Evolutionary conservation across 2,797 vertebrate species (phyloP).

Genomic region (Anableps anableps): DNA sequence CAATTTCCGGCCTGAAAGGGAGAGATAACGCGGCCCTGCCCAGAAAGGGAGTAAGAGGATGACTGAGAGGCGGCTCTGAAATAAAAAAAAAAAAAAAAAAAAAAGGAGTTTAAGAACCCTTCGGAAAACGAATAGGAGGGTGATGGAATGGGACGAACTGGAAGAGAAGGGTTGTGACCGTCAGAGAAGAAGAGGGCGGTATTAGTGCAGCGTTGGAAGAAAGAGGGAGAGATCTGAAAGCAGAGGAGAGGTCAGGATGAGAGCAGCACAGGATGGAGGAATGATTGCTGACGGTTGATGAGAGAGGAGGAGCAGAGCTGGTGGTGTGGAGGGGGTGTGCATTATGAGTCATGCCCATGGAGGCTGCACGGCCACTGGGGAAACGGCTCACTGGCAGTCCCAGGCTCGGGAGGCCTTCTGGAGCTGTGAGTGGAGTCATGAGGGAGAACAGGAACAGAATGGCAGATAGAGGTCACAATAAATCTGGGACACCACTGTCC

Average conservation of each 20-base stretch:
- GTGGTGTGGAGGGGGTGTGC: constrained; percentile 11
- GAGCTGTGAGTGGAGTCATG: constrained; percentile 46
- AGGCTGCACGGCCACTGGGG: constrained; percentile 47
- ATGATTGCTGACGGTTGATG: constrained; percentile 21
- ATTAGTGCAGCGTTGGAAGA: not conserved
- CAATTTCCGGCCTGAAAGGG: constrained; percentile 58
- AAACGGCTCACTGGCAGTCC: constrained; percentile 55
- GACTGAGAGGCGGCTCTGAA: constrained; percentile 22
- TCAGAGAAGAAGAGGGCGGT: not conserved
- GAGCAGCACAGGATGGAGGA: constrained; percentile 23
- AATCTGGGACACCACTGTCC: constrained; percentile 50
- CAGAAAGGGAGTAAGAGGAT: constrained; percentile 43
- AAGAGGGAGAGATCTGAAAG: constrained; percentile 29
- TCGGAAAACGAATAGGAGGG: constrained; percentile 36
- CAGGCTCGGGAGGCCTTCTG: constrained; percentile 56
- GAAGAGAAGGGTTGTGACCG: not conserved
- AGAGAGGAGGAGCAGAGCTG: constrained; percentile 14
- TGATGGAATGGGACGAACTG: constrained; percentile 11
- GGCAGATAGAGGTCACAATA: constrained; percentile 61
- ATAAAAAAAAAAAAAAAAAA: constrained; percentile 31
- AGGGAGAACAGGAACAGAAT: constrained; percentile 32
- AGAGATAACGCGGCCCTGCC: constrained; percentile 59
- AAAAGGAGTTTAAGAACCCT: constrained; percentile 44
- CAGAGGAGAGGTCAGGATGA: constrained; percentile 19
- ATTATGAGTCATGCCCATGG: constrained; percentile 56